Conservation (phyloP, 2,113 vertebrate genomes). For the Paedocypris sp. region DNA sequence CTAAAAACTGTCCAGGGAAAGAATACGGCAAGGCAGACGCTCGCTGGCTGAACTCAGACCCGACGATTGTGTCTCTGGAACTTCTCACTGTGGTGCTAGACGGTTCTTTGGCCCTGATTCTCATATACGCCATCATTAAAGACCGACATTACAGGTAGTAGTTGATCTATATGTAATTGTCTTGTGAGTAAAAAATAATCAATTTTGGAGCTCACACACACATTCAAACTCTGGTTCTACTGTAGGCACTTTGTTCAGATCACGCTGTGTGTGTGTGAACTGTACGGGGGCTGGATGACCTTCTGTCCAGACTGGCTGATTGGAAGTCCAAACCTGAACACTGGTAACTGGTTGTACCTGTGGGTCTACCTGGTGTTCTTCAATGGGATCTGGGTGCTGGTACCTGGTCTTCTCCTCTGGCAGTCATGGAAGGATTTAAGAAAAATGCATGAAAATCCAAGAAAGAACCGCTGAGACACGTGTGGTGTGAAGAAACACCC, state of each 20-base stretch:
- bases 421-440: conserved; percentile 63
- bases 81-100: conserved; percentile 55
- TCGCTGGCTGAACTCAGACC: conserved; percentile 60
- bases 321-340: conserved; percentile 62
- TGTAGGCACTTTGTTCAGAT: conserved; percentile 75
- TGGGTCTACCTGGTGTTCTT: conserved; percentile 73
- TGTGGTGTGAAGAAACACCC: too few relatives aligned
- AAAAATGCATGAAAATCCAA: conserved; percentile 36
- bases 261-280: conserved; percentile 56
- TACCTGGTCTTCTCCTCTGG: conserved; percentile 60
- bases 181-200: too few relatives aligned
- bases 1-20: conserved; percentile 55
- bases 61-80: conserved; percentile 65
- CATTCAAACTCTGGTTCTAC: too few relatives aligned
- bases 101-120: conserved; percentile 50
- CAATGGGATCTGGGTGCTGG: conserved; percentile 54
- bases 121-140: conserved; percentile 57
- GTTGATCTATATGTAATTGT: too few relatives aligned
- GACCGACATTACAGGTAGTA: conserved; percentile 56
- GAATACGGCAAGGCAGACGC: conserved; percentile 72
- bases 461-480: conserved; percentile 3
- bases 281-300: conserved; percentile 65
- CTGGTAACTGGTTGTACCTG: conserved; percentile 59
- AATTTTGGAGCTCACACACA: too few relatives aligned
- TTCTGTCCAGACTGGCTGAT: conserved; percentile 60